A percentile compares a stretch with the other conserved stretches of the same genome.
These are phyloP conservation scores for Prionace glauca DNA, from an alignment of 2,797 vertebrate genomes.

Conservation along the genomic window DNA sequence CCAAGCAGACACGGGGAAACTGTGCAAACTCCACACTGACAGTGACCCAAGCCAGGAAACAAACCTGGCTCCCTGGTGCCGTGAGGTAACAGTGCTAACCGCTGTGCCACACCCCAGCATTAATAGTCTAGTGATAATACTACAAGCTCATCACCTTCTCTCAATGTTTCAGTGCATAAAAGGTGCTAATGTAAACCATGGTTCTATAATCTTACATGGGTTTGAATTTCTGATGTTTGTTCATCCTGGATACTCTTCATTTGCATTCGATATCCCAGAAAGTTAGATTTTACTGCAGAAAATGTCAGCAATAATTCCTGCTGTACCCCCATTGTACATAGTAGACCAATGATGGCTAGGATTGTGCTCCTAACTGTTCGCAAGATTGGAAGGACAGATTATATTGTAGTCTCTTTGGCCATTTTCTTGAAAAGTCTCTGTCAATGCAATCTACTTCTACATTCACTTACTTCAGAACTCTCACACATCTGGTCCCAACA, in stretches of 20 bases:
- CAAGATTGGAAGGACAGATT: background rate
- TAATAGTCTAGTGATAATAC: no score
- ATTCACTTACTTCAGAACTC: background rate
- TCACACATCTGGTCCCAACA: background rate
- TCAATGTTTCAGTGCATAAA: background rate
- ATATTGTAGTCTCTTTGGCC: background rate
- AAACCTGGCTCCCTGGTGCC: no score
- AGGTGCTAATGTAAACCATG: background rate
- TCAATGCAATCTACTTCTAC: background rate
- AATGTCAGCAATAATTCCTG: background rate
- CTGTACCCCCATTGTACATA: background rate
- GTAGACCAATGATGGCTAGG: background rate
- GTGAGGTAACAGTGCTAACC: no score
- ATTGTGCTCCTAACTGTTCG: background rate
- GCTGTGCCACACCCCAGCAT: no score
- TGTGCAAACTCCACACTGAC: no score
- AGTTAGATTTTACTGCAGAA: background rate
- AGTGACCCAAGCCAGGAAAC: no score
- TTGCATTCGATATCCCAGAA: background rate
- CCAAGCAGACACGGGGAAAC: no score
- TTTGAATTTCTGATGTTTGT: background rate
- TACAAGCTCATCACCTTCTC: no score
- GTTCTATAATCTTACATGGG: background rate
- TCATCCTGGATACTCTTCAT: background rate
- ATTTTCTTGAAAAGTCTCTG: background rate